Evolutionary conservation across 2,797 vertebrate genomes (phyloP), one percentile per base, ranked within the genome.

Genomic region (Hoplostethus atlanticus): DNA sequence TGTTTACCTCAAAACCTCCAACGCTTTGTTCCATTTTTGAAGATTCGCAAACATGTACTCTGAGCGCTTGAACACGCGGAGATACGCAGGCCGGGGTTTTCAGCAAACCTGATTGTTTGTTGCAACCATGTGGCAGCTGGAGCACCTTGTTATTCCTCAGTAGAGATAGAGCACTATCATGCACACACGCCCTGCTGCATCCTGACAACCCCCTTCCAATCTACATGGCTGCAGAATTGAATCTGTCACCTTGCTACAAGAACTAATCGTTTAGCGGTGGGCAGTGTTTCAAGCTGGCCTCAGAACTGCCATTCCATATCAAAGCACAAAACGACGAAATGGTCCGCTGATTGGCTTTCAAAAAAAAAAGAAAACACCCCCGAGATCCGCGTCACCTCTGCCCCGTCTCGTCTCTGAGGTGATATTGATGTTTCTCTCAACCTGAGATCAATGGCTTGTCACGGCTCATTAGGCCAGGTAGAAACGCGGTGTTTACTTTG

Each of bases 401-500:
- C 65, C 73, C 56, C 16, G 40, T 71, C 76, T 78, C 46, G 40
- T 21, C 72, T 66, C 28, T 76, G 56, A 76, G 63, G 48, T 42
- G 21, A 72, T 87, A 84, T 84, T 68, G 84, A 86, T 76, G 81
- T 81, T 81, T 81, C 65, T 61, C 79, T 82, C 54, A 47, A 54
- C 53, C 63, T 68, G 63, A 75, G 81, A 89, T 89, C 81, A 76
- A 87, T 89, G 70, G 40, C 66, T 73, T 64, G 77, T 84, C 76
- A 69, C 8, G 44, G 17, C 59, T 79, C 79, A 88, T 88, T 86
- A 84, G 55, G 25, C 67, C 68, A 57, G 48, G 15, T 64, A 58
- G 68, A 71, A 73, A 54, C 48, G 54, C 54, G 71, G 10, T 44
- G 60, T 89, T 87, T 77, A 34, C 63, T 63, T 52, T 74, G 44